A percentile compares a stretch with the other conserved stretches of the same genome.
phyloP scores from a whole-genome alignment of 2,888 invertebrate species.

The Drosophila diplacantha region DNA sequence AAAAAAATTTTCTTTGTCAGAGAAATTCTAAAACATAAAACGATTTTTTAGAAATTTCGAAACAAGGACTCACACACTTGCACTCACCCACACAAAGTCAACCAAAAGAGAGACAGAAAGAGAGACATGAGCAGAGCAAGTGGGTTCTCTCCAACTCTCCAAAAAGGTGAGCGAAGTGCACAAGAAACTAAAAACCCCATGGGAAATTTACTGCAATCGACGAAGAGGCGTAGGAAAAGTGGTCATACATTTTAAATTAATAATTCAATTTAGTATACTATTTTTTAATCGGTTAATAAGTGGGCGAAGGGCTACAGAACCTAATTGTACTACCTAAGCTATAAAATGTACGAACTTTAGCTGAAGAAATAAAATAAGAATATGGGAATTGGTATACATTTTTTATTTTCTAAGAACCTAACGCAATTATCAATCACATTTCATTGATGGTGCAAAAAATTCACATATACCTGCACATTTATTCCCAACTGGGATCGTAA shows the following conservation, averaged over 20 bases:
- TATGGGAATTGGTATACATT: not conserved
- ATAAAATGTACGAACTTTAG: not conserved
- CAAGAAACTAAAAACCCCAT: constrained; percentile 36
- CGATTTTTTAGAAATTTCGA: not conserved
- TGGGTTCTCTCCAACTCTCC: constrained; percentile 32
- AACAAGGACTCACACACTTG: constrained; percentile 8
- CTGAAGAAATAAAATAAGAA: not conserved
- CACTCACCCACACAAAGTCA: constrained; percentile 38
- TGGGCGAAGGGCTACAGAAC: not conserved
- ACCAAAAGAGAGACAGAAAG: constrained; percentile 16
- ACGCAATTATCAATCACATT: not conserved
- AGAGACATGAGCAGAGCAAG: not conserved
- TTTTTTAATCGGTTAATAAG: not conserved
- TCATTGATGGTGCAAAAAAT: constrained; percentile 7
- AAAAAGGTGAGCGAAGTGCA: constrained; percentile 30
- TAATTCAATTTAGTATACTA: not conserved
- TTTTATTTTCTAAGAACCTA: not conserved
- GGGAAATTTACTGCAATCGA: constrained; percentile 42
- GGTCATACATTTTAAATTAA: not conserved
- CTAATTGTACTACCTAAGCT: not conserved
- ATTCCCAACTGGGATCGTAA: constrained; percentile 6
- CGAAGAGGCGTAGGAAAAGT: not conserved
- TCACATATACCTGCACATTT: not conserved
- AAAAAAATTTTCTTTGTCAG: too few species aligned
- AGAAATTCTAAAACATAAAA: not conserved